Conservation (phyloP, 2,113 vertebrate genomes). For the Calypte anna region DNA sequence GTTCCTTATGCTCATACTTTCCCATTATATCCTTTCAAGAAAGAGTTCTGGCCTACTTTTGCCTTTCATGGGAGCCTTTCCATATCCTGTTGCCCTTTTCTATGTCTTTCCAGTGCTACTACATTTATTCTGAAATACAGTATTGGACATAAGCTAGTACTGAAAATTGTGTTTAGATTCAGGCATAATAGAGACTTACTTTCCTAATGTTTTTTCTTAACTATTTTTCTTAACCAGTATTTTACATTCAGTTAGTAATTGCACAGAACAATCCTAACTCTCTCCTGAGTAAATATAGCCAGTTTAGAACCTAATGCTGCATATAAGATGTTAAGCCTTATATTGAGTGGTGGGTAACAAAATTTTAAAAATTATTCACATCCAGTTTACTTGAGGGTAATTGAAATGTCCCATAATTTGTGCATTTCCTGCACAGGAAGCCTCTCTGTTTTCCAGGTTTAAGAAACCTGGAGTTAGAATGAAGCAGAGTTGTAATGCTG, state of each 20-base stretch:
- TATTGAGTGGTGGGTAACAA: background rate
- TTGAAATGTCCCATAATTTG: background rate
- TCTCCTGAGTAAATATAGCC: background rate
- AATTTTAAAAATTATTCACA: background rate
- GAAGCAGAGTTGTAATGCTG: background rate
- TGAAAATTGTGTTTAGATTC: background rate
- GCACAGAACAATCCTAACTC: background rate
- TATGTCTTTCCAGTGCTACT: background rate
- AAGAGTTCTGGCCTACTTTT: background rate
- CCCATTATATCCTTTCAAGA: background rate
- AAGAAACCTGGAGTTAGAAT: background rate
- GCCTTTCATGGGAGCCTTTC: background rate
- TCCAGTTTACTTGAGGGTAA: background rate
- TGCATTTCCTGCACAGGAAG: background rate
- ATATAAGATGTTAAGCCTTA: background rate
- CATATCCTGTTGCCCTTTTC: background rate
- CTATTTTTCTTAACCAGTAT: background rate
- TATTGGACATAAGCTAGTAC: background rate
- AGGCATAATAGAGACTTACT: background rate
- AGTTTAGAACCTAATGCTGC: background rate
- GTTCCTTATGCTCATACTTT: background rate
- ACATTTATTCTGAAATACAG: background rate
- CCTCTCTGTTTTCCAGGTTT: background rate
- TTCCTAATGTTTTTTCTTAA: background rate
- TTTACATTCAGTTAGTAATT: background rate